A percentile compares a stretch with the other conserved stretches of the same genome.
Evolutionary conservation across 1,140 invertebrate genomes (phyloP).

Genomic region (Phenacoccus solenopsis): DNA sequence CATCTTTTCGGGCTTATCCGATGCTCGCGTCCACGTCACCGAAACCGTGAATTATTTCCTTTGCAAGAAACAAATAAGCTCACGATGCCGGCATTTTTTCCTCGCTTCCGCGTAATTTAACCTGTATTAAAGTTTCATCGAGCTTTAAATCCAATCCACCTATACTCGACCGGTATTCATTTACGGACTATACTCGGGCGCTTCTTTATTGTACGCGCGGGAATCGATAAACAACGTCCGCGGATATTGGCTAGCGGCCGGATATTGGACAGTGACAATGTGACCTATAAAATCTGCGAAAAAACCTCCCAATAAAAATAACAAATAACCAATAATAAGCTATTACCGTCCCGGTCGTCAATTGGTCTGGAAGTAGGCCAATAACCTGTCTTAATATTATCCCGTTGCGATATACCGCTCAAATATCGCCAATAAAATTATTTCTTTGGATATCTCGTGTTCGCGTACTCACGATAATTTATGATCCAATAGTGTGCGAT

Average conservation of each 20-base stretch:
- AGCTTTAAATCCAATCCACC: not conserved
- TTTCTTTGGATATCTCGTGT: too few relatives aligned
- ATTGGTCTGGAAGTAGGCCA: not conserved
- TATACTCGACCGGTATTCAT: not conserved
- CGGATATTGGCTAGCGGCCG: not conserved
- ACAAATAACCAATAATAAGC: conserved; percentile 3
- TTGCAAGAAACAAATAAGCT: not conserved
- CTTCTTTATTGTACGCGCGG: not conserved
- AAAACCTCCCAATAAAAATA: not conserved
- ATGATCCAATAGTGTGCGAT: too few relatives aligned
- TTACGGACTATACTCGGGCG: not conserved
- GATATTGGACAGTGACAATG: not conserved
- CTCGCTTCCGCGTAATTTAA: not conserved
- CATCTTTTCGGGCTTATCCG: not conserved
- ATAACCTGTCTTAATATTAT: not conserved
- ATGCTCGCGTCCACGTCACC: not conserved
- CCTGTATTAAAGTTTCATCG: not conserved
- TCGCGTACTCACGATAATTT: too few relatives aligned
- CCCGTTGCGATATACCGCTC: not conserved
- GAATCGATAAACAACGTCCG: not conserved
- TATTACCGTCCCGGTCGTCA: not conserved
- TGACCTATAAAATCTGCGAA: not conserved
- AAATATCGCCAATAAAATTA: not conserved
- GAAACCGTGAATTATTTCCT: not conserved
- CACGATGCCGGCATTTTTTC: not conserved